Evolutionary conservation across 2,113 vertebrate genomes (phyloP), one percentile per base, ranked within the genome.

Genomic region (Beaufortia kweichowensis): DNA sequence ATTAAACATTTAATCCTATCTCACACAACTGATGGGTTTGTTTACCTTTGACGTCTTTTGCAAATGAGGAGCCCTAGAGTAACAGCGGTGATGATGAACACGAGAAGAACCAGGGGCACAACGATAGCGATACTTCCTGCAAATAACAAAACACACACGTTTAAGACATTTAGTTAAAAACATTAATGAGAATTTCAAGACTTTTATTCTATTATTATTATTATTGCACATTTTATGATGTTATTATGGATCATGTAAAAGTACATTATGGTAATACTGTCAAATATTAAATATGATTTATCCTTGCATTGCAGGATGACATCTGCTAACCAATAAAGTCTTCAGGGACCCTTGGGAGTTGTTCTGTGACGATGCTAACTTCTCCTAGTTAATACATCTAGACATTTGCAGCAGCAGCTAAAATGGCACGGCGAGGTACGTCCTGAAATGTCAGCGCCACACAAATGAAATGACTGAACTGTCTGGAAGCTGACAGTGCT

Each of bases 121-220:
- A 96, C 93, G 75, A 96, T 95, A 35, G 94, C 94, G 31, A 96
- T 92, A 79, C 94, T 96, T 87, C 94, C 94, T 96, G 81, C 55
- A 86, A 88, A 21, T 84, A 15, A 78, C 62, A 72, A 50, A 6
- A 50, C 35, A 39, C n/a, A n/a, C n/a, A n/a, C n/a, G n/a, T n/a
- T n/a, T 39, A 39, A 10, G 9, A 39, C 35, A 39, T 11, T 3
- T 33, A 33, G 3, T 3, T 6, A 35, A 35, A n/a, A n/a, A n/a
- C n/a, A n/a, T n/a, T n/a, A n/a, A n/a, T n/a, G n/a, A n/a, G n/a
- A n/a, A n/a, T n/a, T n/a, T n/a, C n/a, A n/a, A n/a, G n/a, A n/a
- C n/a, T n/a, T n/a, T n/a, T n/a, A n/a, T n/a, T n/a, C n/a, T n/a
- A n/a, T n/a, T n/a, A n/a, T n/a, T n/a, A n/a, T n/a, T n/a, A n/a